Percentiles rank a stretch among this genome's conserved stretches.
These are phyloP conservation scores for Standfussiana lucernea DNA, from an alignment of 2,888 invertebrate species.

Conservation along the genomic window DNA sequence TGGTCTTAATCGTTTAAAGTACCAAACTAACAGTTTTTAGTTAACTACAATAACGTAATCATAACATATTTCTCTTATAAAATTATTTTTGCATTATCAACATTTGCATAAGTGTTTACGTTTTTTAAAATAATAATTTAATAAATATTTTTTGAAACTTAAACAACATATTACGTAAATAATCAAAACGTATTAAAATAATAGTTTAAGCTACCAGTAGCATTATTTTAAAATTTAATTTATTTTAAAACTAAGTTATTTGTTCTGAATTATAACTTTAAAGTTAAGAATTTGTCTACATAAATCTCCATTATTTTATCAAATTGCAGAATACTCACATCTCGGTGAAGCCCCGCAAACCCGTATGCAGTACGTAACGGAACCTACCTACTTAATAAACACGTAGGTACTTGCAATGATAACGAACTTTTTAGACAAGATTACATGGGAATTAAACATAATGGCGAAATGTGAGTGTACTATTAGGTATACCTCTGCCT, in stretches of 20 bases:
- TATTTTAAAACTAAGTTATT: not conserved
- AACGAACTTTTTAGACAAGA: not conserved
- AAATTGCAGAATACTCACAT: slow-evolving; percentile 54
- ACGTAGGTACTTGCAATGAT: not conserved
- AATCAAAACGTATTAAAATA: not conserved
- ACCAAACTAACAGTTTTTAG: not conserved
- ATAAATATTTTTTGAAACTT: not conserved
- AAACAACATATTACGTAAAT: not conserved
- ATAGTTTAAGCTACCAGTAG: not conserved
- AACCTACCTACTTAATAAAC: not conserved
- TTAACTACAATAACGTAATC: not conserved
- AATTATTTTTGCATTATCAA: not conserved
- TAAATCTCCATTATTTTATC: not conserved
- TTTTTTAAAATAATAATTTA: not conserved
- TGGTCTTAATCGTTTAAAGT: not conserved
- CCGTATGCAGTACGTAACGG: slow-evolving; percentile 21
- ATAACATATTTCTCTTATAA: not conserved
- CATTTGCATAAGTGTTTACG: not conserved
- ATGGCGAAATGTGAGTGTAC: no score
- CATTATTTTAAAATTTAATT: not conserved
- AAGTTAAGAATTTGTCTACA: no score
- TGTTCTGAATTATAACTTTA: no score
- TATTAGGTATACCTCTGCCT: no score
- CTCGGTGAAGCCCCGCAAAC: slow-evolving; percentile 62
- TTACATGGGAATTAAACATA: no score